Conservation (phyloP, 2,888 invertebrate species). For the Melanophora roralis region DNA sequence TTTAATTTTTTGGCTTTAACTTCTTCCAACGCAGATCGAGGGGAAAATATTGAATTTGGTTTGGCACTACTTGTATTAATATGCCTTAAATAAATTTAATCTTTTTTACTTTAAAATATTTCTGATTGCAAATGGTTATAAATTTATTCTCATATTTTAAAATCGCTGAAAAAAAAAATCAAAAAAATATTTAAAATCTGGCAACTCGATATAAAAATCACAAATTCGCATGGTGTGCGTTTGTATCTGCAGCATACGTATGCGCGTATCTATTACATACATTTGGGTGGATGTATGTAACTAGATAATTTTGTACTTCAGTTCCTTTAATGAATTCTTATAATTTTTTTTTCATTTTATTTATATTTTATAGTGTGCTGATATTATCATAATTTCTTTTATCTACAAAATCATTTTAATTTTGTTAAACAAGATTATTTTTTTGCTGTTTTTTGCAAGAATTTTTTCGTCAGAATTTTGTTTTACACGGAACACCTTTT, state of each 20-base stretch:
- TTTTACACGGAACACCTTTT: neutral
- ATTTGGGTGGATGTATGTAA: neutral
- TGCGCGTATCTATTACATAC: too few species aligned
- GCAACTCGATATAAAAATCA: neutral
- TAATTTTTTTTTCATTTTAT: neutral
- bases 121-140: too few species aligned
- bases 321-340: slow-evolving; percentile 13
- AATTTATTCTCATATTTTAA: too few species aligned
- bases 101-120: too few species aligned
- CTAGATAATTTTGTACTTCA: slow-evolving; percentile 19
- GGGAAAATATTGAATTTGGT: too few species aligned
- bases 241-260: neutral
- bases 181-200: too few species aligned
- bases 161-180: too few species aligned
- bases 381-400: neutral
- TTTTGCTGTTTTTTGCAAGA: neutral
- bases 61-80: too few species aligned
- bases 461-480: neutral
- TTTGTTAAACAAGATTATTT: neutral
- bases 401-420: neutral
- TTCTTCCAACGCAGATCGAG: too few species aligned
- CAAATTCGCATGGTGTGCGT: slow-evolving; percentile 25
- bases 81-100: too few species aligned
- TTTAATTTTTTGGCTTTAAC: too few species aligned
- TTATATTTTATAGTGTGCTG: neutral